Base-by-base conservation (phyloP, 2,888 invertebrate genomes). In the Drosophila sordidula region DNA sequence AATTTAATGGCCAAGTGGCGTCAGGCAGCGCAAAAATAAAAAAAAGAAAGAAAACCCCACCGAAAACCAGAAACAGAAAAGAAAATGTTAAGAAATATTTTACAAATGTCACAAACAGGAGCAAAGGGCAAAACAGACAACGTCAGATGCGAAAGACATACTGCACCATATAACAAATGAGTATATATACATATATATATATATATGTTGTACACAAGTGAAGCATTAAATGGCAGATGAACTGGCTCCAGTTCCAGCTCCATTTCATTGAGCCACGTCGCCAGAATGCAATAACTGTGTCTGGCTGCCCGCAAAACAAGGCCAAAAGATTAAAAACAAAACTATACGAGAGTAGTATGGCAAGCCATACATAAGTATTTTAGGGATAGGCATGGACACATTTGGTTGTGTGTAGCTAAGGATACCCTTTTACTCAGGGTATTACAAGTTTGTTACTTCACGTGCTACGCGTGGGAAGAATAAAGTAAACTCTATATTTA, bases 1-100 rank as follows among this genome's bases (percentile, higher is more conserved):
- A 90, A 79, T 89, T 90, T 90, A 90, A 90, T 90, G 84, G 82
- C 79, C 87, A 78, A 87, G 78, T 89, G 90, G 90, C 90, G 90
- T 84, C 90, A 79, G 70, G 61, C 41, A 55, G 51, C 52, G 22
- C 52, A 18, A 32, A 49, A 34, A 36, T 29, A 55, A 22, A 32
- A 47, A 44, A 29, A 55, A 39, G n/a, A 54, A 61, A 14, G 12
- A 52, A n/a, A 29, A n/a, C n/a, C 52, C 52, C n/a, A 26, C 25
- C 29, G 41, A n/a, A 63, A 32, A 38, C 45, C 22, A 34, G 6
- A 45, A 32, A 41, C 39, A 39, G 29, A 12, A 34, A 38, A 29
- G 38, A 62, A 56, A 57, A 50, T 39, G 26, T 50, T 39, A 26
- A 49, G 54, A 63, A 67, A 61, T 65, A 75, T 72, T 67, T 74